Percentiles rank a stretch among this genome's conserved stretches.
Evolutionary conservation across 1,140 invertebrate species (phyloP).

Genomic region (Brachystomella parvula): DNA sequence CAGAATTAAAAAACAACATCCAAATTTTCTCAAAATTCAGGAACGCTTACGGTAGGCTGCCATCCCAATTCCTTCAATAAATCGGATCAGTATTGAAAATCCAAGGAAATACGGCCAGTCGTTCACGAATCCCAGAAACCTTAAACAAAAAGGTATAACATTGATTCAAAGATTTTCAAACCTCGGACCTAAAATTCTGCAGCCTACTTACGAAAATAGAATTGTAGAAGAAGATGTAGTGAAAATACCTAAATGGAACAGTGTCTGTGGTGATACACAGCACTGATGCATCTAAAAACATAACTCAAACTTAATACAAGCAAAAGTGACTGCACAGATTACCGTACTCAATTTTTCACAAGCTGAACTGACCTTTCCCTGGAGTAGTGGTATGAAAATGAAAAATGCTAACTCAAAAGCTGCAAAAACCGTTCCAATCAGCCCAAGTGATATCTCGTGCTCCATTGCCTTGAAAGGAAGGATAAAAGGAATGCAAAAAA

Average conservation of each 20-base stretch:
- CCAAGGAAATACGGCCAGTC: not conserved
- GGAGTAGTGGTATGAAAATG: not conserved
- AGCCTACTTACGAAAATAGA: not conserved
- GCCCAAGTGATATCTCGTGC: not conserved
- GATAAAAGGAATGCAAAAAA: no score
- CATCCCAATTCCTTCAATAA: not conserved
- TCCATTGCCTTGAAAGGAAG: not conserved
- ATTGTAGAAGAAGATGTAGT: not conserved
- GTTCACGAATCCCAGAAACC: not conserved
- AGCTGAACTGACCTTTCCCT: not conserved
- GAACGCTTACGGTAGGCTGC: not conserved
- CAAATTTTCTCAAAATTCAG: no score
- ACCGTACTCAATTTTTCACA: slow-evolving; percentile 3
- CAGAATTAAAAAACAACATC: not conserved
- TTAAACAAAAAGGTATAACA: not conserved
- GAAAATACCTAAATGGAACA: slow-evolving; percentile 2
- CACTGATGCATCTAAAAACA: not conserved
- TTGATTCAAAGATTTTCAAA: not conserved
- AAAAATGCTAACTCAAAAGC: slow-evolving; percentile 8
- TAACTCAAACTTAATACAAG: no score
- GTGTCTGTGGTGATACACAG: not conserved
- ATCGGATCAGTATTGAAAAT: not conserved
- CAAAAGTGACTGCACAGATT: no score
- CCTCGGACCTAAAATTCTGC: not conserved
- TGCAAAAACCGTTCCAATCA: not conserved